Base-by-base conservation (phyloP, 2,888 invertebrate genomes). In the Neoscelio sp. region DNA sequence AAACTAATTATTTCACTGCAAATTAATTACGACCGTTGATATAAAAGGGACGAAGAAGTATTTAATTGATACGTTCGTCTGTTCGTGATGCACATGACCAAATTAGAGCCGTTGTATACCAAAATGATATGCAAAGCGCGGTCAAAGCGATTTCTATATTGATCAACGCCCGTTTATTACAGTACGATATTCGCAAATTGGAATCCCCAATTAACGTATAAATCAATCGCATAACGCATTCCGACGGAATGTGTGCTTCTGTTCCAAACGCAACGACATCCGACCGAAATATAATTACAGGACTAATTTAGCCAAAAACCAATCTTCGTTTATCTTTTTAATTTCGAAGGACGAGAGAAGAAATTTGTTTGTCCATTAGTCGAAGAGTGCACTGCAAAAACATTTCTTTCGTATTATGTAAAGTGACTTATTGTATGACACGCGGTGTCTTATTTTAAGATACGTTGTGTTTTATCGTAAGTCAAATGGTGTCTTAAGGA, bases 171-270 rank as follows among this genome's bases (percentile, higher is more conserved):
- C 77, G 71, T 77, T 71, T 71, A 71, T 77, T 77, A 71, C 71
- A 71, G 65, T 56, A 64, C 64, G 58, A 65, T 64, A 77, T 77
- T 70, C 70, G 76, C 68, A 65, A 77, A 79, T 56, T 70, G 64
- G 74, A 73, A 79, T 74, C 65, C 67, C 60, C 65, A 79, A 75
- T 79, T 75, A 79, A 56, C 65, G 65, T 65, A 60, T 58, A 60
- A 78, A 79, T 65, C 64, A 79, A 70, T 65, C 79, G 54, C 42
- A 65, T 38, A 38, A 35, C 42, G 75, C 70, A 71, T 79, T 71
- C 65, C 70, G 58, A 44, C 42, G 62, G 62, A 48, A 48, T 23
- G 75, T 68, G 60, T 68, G 67, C 68, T 62, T 44, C 50, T 44
- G 23, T 38, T 26, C 30, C 13, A 15, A 52, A 50, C 42, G 52